A percentile compares a stretch with the other conserved stretches of the same genome.
Evolutionary conservation across 2,888 invertebrate species (phyloP).

Genomic region (Diloba caeruleocephala): DNA sequence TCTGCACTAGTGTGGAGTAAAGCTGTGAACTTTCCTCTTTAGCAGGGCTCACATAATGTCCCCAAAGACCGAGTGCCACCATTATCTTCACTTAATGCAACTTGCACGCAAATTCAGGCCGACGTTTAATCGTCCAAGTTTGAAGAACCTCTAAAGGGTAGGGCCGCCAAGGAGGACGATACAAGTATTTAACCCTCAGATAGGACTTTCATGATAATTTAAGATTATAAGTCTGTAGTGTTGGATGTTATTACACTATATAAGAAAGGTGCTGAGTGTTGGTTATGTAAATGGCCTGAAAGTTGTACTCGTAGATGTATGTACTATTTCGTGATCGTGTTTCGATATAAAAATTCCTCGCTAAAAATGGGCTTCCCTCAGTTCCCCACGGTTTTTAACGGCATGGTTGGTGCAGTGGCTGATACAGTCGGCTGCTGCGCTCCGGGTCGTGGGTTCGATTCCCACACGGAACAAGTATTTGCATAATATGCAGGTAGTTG

Average conservation of each 20-base stretch:
- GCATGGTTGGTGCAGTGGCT: no score
- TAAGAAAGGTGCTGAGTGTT: no score
- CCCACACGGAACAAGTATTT: no score
- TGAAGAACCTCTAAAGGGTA: constrained; percentile 58
- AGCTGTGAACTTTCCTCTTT: constrained; percentile 48
- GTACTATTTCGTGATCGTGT: no score
- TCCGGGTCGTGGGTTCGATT: no score
- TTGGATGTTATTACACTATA: constrained; percentile 28
- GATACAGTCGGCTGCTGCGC: no score
- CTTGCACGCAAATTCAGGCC: constrained; percentile 65
- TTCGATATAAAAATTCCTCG: no score
- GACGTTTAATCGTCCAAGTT: constrained; percentile 69
- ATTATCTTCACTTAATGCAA: constrained; percentile 66
- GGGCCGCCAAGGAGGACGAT: constrained; percentile 62
- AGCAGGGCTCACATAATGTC: constrained; percentile 42
- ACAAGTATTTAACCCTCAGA: constrained; percentile 52
- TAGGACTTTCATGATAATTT: constrained; percentile 55
- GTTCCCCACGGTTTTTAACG: no score
- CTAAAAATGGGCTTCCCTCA: no score
- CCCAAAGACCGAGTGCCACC: constrained; percentile 57
- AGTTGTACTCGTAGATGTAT: no score
- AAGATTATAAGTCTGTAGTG: constrained; percentile 58
- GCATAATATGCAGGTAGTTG: no score
- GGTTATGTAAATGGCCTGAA: neutral
- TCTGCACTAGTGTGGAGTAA: constrained; percentile 23